These are phyloP conservation scores for Papilio aristodemus DNA, from an alignment of 1,140 invertebrate genomes.

Conservation along the genomic window DNA sequence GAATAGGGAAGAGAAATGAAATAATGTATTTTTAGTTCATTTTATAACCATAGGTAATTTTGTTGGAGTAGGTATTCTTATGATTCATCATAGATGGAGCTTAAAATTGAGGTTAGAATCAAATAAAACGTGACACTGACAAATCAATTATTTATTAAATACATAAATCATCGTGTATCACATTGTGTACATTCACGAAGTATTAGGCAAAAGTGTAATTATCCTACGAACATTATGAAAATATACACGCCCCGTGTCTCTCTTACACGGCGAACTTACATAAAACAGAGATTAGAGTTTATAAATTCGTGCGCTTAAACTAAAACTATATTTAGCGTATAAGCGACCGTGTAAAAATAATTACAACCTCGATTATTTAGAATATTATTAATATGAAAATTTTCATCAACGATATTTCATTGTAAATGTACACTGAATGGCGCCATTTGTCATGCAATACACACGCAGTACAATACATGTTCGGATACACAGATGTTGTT, in stretches of 20 bases:
- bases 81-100: too few species aligned
- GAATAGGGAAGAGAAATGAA: neutral
- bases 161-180: slow-evolving; percentile 77
- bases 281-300: slow-evolving; percentile 55
- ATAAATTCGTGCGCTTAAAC: slow-evolving; percentile 67
- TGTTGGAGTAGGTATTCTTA: too few species aligned
- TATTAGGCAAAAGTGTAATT: slow-evolving; percentile 76
- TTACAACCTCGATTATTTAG: slow-evolving; percentile 33
- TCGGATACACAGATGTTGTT: too few species aligned
- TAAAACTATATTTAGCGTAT: slow-evolving; percentile 48
- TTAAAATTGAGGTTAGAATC: neutral
- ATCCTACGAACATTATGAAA: slow-evolving; percentile 71
- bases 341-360: slow-evolving; percentile 49
- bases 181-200: slow-evolving; percentile 75
- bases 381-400: slow-evolving; percentile 25
- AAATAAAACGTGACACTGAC: slow-evolving; percentile 54
- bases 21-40: neutral
- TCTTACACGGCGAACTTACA: slow-evolving; percentile 58
- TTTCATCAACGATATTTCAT: slow-evolving; percentile 15
- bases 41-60: too few species aligned
- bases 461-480: neutral
- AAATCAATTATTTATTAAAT: slow-evolving; percentile 75
- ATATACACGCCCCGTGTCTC: slow-evolving; percentile 60
- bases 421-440: slow-evolving; percentile 13
- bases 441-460: slow-evolving; percentile 22